These are phyloP conservation scores for Lymantria dispar DNA, from an alignment of 2,888 invertebrate genomes.

Conservation along the genomic window DNA sequence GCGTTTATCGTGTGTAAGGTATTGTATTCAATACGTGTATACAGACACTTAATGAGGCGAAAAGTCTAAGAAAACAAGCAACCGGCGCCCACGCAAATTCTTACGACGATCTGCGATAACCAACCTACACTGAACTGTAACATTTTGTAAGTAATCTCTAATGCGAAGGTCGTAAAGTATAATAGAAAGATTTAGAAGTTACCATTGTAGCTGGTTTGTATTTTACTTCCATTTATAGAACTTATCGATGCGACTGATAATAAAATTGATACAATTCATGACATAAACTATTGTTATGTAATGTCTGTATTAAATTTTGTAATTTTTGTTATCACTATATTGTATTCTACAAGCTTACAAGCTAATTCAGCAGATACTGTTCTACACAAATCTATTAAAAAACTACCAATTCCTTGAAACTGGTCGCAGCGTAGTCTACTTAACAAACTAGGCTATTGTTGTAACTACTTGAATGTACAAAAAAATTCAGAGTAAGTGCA, in stretches of 20 bases:
- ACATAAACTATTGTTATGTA: not conserved
- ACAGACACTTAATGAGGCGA: slow-evolving; percentile 73
- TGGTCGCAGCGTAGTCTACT: too few relatives aligned
- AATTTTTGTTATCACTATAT: too few relatives aligned
- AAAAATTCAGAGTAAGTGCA: too few relatives aligned
- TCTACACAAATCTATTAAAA: too few relatives aligned
- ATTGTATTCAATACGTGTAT: slow-evolving; percentile 61
- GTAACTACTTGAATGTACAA: too few relatives aligned
- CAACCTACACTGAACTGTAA: slow-evolving; percentile 2
- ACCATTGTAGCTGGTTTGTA: not conserved
- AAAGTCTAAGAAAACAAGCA: slow-evolving; percentile 69
- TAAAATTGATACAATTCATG: slow-evolving; percentile 15
- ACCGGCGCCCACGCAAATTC: slow-evolving; percentile 64
- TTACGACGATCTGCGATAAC: slow-evolving; percentile 24
- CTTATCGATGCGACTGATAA: slow-evolving; percentile 9
- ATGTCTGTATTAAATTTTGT: too few relatives aligned
- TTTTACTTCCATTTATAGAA: slow-evolving; percentile 10
- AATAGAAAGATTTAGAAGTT: not conserved
- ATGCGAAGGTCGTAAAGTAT: not conserved
- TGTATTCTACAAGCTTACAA: too few relatives aligned
- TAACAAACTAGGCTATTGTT: too few relatives aligned
- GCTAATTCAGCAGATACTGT: too few relatives aligned
- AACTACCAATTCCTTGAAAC: too few relatives aligned
- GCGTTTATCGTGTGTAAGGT: slow-evolving; percentile 54
- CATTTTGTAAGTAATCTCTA: slow-evolving; percentile 1